phyloP scores from a whole-genome alignment of 2,888 invertebrate species.

The Acanthoscelides obtectus region DNA sequence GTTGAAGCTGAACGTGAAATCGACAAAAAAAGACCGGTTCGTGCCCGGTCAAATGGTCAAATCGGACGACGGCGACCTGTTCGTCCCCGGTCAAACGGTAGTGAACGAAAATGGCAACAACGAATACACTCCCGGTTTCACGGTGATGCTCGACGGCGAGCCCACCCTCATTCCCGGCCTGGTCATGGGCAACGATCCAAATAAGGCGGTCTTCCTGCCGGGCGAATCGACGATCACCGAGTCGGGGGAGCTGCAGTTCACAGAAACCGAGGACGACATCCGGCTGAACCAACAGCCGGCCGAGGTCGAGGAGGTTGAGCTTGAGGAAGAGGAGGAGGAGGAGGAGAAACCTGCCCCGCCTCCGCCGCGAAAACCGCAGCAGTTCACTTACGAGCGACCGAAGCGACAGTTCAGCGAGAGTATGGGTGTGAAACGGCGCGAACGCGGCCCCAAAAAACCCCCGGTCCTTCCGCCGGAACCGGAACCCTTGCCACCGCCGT shows the following conservation, averaged over 20 bases:
- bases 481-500: conserved; percentile 7
- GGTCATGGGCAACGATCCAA: conserved; percentile 61
- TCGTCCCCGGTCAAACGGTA: conserved; percentile 69
- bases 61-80: conserved; percentile 49
- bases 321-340: conserved; percentile 36
- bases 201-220: conserved; percentile 46
- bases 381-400: conserved; percentile 41
- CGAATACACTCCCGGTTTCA: conserved; percentile 74
- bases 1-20: conserved; percentile 48
- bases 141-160: conserved; percentile 71
- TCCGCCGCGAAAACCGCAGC: conserved; percentile 31
- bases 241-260: conserved; percentile 43
- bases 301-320: conserved; percentile 29
- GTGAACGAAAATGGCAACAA: conserved; percentile 66
- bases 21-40: conserved; percentile 61
- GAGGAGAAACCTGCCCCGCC: conserved; percentile 30
- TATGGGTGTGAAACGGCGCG: conserved; percentile 42
- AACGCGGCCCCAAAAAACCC: conserved; percentile 35
- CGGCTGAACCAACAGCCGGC: conserved; percentile 28
- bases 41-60: conserved; percentile 75
- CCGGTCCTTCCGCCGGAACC: conserved; percentile 11
- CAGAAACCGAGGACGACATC: conserved; percentile 48
- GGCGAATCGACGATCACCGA: conserved; percentile 44
- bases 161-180: conserved; percentile 78
- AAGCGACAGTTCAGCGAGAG: conserved; percentile 38